These are phyloP conservation scores for Falco columbarius DNA, from an alignment of 2,797 vertebrate species.

Conservation along the genomic window DNA sequence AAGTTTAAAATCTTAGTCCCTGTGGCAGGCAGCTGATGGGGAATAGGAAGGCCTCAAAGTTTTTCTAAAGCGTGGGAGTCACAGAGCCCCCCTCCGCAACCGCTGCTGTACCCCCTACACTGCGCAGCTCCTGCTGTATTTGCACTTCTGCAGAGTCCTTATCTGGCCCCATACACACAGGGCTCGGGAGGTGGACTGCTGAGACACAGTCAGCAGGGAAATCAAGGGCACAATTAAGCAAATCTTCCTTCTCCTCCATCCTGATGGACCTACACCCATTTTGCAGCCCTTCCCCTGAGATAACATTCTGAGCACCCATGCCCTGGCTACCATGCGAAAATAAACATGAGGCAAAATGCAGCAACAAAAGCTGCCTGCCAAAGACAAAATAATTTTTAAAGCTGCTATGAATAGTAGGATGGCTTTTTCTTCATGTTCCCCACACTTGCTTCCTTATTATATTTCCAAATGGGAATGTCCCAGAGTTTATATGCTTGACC, in stretches of 20 bases:
- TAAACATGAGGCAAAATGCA: not conserved
- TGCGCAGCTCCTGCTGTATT: not conserved
- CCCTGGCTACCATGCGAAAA: not conserved
- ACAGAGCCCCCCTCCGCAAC: not conserved
- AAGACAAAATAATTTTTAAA: conserved; percentile 1
- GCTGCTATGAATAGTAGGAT: conserved; percentile 31
- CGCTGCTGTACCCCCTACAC: not conserved
- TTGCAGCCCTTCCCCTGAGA: not conserved
- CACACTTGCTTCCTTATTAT: not conserved
- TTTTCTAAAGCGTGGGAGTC: not conserved
- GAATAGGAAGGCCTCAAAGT: not conserved
- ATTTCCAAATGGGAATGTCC: not conserved
- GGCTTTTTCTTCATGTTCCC: not conserved
- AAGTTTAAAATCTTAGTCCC: not conserved
- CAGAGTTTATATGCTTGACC: not conserved
- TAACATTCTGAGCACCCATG: not conserved
- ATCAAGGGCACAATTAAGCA: not conserved
- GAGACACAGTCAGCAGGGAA: not conserved
- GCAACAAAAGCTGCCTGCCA: not conserved
- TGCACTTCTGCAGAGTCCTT: not conserved
- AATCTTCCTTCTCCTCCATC: not conserved
- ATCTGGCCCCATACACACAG: accelerated
- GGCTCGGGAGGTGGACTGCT: not conserved
- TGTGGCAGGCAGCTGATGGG: not conserved
- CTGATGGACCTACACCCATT: not conserved